Base-by-base conservation (phyloP, 2,797 vertebrate species). In the Acrossocheilus wenchowensis region DNA sequence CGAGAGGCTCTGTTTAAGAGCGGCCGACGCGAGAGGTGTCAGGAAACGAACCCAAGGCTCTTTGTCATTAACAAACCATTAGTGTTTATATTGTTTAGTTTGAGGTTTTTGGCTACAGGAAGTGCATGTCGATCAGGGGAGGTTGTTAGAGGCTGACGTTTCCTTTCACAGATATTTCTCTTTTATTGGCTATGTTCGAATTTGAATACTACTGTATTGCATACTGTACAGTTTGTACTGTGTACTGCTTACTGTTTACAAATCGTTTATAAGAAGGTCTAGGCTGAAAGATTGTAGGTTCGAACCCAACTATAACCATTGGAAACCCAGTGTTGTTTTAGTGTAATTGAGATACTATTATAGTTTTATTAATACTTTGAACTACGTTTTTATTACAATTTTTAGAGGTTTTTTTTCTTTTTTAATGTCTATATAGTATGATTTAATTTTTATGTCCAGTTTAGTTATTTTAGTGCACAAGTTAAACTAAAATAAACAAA, bases 1-100 rank as follows among this genome's bases (percentile, higher is more conserved):
- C 69, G 74, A 8, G 45, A 82, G 91, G 91, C 73, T 89, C 91
- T 90, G 92, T 91, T 91, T 79, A 86, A 89, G 80, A 77, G 89
- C 89, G 86, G 82, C 66, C 83, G 60, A 83, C 84, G 86, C 85
- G 43, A 86, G 73, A 82, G 87, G 87, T 83, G 81, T 87, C 74
- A 88, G 77, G 83, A 80, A 91, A 89, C 72, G 72, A 82, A 82
- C 73, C 41, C 26, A 52, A 79, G 86, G 83, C 84, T 52, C 73
- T 87, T 81, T 89, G 90, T 82, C 89, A 89, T 89, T 87, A 88
- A 87, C 86, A 82, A 88, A 62, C 88, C 52, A 83, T 77, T 71
- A 85, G 75, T 75, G 52, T 89, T 89, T 60, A 78, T 21, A 43
- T 62, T 64, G 68, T 72, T 54, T 69, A 23, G 57, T 60, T 83